A percentile compares a stretch with the other conserved stretches of the same genome.
These are phyloP conservation scores for Furnarius figulus DNA, from an alignment of 2,113 vertebrate genomes.

Conservation along the genomic window DNA sequence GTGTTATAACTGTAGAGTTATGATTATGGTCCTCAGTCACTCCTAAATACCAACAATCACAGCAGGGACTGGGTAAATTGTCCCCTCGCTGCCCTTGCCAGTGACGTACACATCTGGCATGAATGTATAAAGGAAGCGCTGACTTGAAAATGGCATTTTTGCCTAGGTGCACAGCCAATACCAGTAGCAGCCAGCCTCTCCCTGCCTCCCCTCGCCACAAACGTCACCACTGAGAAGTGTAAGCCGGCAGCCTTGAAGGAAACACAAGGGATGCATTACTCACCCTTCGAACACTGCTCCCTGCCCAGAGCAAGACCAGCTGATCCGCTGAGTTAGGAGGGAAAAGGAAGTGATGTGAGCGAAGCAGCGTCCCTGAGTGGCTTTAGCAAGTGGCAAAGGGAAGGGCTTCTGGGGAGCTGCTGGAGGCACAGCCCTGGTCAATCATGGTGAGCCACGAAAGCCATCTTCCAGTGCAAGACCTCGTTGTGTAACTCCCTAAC, in stretches of 20 bases:
- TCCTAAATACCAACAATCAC: neutral
- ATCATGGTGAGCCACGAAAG: neutral
- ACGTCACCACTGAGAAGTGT: neutral
- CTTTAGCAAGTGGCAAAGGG: neutral
- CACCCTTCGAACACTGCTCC: neutral
- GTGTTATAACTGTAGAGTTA: neutral
- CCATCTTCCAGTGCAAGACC: neutral
- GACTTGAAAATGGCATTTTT: neutral
- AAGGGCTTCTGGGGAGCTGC: neutral
- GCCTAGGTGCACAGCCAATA: conserved; percentile 10
- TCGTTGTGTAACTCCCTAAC: neutral
- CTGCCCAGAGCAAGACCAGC: neutral
- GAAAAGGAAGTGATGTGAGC: neutral
- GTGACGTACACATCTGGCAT: neutral
- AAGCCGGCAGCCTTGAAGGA: neutral
- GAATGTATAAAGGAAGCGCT: neutral
- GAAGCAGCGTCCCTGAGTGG: neutral
- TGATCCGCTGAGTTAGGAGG: neutral
- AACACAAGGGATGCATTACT: conserved; percentile 20
- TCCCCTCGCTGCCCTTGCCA: neutral
- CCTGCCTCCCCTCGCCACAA: neutral
- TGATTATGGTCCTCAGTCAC: neutral
- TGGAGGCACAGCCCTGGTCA: neutral
- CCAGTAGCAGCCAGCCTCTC: neutral
- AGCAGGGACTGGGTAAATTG: neutral